Evolutionary conservation across 2,113 vertebrate species (phyloP), one percentile per base, ranked within the genome.

Genomic region (Ondatra zibethicus): DNA sequence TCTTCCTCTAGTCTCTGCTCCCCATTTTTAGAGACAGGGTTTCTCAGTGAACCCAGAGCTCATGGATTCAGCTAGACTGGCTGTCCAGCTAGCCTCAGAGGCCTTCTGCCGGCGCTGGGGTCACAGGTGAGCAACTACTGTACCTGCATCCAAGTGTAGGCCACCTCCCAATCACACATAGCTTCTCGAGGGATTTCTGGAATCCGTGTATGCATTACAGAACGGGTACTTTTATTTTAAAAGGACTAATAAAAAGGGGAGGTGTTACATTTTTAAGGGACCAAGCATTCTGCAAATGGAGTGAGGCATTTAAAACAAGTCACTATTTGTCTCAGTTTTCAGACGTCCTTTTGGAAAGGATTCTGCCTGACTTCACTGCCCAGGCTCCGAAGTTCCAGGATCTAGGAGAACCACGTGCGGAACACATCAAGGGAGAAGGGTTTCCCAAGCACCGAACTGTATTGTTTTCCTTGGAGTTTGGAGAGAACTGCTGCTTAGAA

Each of bases 401-500:
- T 91, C 50, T 21, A 21, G 36, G 11, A 88, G 81, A 81, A 47
- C 61, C 96, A 72, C 82, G 88, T 96, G 97, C 13, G 27, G 96
- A 96, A 96, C 23, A 36, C 96, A 96, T 96, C 85, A 72, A 82
- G 45, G 75, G 27, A 78, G n/a, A 39, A 27, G 88, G 61, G 42
- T 88, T 94, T 88, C 90, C 84, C 50, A 0, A 16, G 96, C 70
- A 72, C 80, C 76, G 58, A 72, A 91, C 61, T 97, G 76, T 77
- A 50, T 58, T 95, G 89, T 96, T 98, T 95, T 90, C 73, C 90
- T 96, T 97, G 95, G 96, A 98, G 89, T 36, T 45, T 50, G 89
- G 66, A 61, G 29, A 88, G 86, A 88, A 91, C 86, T 94, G 96
- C 96, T 50, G 87, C 93, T 97, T 73, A 91, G 96, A 95, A 97